Conservation (phyloP, 2,888 invertebrate genomes). For the Griposia aprilina region DNA sequence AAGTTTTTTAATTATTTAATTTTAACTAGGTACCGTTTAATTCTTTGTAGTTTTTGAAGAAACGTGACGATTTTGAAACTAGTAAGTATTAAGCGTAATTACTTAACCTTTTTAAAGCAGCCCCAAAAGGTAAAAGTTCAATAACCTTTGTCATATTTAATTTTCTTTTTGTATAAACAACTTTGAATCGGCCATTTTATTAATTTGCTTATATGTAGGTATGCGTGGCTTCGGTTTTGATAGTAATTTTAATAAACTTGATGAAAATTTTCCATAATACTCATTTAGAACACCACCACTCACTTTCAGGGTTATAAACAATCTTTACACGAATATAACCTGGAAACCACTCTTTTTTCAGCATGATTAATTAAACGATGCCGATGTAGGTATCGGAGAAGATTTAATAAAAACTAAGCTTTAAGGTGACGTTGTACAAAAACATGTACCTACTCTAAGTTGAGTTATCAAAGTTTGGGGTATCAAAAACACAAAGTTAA, state of each 20-base stretch:
- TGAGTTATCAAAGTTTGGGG: constrained; percentile 13
- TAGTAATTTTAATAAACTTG: not conserved
- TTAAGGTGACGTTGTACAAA: not conserved
- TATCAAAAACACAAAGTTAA: constrained; percentile 29
- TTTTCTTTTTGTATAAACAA: not conserved
- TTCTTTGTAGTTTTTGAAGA: not conserved
- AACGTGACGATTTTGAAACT: not conserved
- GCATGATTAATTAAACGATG: not conserved
- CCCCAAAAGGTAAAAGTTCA: not conserved
- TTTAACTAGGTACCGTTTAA: not conserved
- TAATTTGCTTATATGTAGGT: not conserved
- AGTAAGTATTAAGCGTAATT: not conserved
- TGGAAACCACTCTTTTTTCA: not conserved
- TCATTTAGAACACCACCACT: not conserved
- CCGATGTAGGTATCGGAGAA: no score
- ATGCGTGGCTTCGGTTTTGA: not conserved
- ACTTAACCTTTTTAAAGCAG: not conserved
- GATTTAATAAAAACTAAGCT: no score
- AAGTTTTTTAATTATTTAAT: not conserved
- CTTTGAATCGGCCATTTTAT: not conserved
- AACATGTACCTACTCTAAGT: not conserved
- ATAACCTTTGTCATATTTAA: not conserved
- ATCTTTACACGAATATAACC: not conserved
- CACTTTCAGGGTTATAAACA: not conserved
- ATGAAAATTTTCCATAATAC: not conserved